Percentiles rank a stretch among this genome's conserved stretches.
phyloP scores from a whole-genome alignment of 1,140 invertebrate genomes.

The Gonatopus flavifemur region DNA sequence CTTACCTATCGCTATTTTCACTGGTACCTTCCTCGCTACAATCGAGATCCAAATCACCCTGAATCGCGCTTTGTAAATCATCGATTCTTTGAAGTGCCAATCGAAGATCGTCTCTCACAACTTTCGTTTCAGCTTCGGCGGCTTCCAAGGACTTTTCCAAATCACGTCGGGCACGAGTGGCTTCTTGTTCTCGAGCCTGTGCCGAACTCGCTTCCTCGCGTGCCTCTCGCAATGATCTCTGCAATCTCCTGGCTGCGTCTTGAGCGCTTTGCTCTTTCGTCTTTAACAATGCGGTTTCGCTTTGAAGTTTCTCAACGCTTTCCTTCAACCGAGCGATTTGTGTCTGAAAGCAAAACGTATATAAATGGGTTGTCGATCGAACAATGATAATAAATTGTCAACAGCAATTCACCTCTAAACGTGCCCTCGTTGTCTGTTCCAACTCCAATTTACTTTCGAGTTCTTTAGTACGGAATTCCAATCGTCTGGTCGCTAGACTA shows the following conservation, averaged over 20 bases:
- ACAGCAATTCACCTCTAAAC: slow-evolving; percentile 70
- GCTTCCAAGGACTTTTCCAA: slow-evolving; percentile 71
- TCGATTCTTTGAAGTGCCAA: slow-evolving; percentile 81
- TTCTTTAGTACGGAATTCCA: slow-evolving; percentile 83
- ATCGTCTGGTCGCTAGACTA: slow-evolving; percentile 66
- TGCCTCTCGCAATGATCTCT: slow-evolving; percentile 69
- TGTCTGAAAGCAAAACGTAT: slow-evolving; percentile 50
- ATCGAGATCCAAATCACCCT: slow-evolving; percentile 68
- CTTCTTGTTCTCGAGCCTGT: slow-evolving; percentile 72
- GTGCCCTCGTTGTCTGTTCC: slow-evolving; percentile 80
- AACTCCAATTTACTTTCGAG: slow-evolving; percentile 87
- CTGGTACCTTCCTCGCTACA: slow-evolving; percentile 61
- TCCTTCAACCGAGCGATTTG: slow-evolving; percentile 83
- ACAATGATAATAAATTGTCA: not conserved
- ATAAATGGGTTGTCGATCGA: too few species aligned
- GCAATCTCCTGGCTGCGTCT: slow-evolving; percentile 74
- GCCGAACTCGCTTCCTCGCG: slow-evolving; percentile 71
- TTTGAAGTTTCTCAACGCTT: slow-evolving; percentile 75
- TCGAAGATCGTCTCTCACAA: slow-evolving; percentile 71
- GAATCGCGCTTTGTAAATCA: slow-evolving; percentile 82
- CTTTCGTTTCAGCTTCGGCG: slow-evolving; percentile 65
- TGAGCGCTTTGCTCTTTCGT: slow-evolving; percentile 74
- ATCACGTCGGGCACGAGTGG: slow-evolving; percentile 68
- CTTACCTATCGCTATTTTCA: slow-evolving; percentile 66
- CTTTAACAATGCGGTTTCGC: slow-evolving; percentile 71